Evolutionary conservation across 1,140 invertebrate species (phyloP).

Genomic region (Pseudomyrmex flavicornis): DNA sequence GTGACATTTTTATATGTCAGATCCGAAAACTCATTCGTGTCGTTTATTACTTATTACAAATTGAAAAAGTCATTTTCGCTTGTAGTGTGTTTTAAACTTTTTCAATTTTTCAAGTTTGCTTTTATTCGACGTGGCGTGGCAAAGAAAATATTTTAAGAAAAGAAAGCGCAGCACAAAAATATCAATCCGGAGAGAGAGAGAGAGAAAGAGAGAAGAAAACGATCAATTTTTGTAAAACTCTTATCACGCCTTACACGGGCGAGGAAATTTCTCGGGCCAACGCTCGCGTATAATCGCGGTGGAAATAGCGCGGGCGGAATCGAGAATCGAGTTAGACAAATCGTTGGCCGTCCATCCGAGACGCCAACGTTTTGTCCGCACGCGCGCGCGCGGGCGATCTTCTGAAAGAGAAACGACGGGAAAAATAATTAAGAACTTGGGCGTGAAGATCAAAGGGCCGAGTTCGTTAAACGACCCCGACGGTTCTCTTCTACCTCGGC

Average conservation of each 20-base stretch:
- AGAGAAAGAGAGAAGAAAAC: neutral
- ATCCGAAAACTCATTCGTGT: no score
- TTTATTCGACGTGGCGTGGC: neutral
- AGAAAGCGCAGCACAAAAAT: neutral
- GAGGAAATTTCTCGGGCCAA: neutral
- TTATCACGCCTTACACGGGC: slow-evolving; percentile 20
- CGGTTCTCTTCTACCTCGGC: slow-evolving; percentile 47
- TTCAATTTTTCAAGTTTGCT: slow-evolving; percentile 1
- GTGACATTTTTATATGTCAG: no score
- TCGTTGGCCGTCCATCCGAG: slow-evolving; percentile 25
- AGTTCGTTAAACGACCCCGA: slow-evolving; percentile 35
- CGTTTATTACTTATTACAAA: neutral
- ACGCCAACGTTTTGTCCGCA: slow-evolving; percentile 14
- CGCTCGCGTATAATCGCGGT: slow-evolving; percentile 18
- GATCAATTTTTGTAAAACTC: slow-evolving; percentile 10
- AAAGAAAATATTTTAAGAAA: neutral
- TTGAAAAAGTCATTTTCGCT: neutral
- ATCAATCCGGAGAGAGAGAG: no score
- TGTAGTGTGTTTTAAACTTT: neutral
- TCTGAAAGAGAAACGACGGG: slow-evolving; percentile 11
- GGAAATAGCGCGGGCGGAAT: neutral
- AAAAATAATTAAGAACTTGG: slow-evolving; percentile 52
- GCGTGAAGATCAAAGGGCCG: slow-evolving; percentile 42
- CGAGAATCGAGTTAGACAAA: neutral
- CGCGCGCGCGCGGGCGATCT: neutral